phyloP scores from a whole-genome alignment of 1,140 invertebrate genomes.

The Coptotermes formosanus region DNA sequence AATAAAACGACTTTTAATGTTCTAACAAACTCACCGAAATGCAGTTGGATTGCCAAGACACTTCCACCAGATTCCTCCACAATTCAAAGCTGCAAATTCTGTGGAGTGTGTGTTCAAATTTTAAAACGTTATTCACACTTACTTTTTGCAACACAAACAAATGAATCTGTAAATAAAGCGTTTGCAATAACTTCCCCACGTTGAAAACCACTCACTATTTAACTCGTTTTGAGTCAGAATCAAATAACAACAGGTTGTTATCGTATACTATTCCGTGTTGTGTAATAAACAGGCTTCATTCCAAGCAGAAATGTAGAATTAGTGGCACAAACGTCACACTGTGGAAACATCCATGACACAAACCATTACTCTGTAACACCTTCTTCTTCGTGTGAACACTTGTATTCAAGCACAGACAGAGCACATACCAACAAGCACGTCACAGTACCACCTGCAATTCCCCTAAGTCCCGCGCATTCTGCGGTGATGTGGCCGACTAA shows the following conservation, averaged over 20 bases:
- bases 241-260: conserved; percentile 8
- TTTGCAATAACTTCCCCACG: neutral
- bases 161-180: no score
- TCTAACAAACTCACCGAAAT: no score
- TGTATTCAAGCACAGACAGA: neutral
- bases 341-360: neutral
- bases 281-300: conserved; percentile 36
- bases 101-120: no score
- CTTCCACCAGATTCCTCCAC: no score
- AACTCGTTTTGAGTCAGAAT: neutral
- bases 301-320: neutral
- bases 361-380: neutral
- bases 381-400: neutral
- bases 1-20: no score
- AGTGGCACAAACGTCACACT: neutral
- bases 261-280: neutral
- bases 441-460: neutral
- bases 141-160: no score
- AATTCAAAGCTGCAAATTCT: no score
- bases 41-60: no score
- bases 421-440: neutral
- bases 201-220: neutral
- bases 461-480: conserved; percentile 1
- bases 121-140: no score
- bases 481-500: neutral